Conservation (phyloP, 2,888 invertebrate species). For the Rhyacophila evoluta region DNA sequence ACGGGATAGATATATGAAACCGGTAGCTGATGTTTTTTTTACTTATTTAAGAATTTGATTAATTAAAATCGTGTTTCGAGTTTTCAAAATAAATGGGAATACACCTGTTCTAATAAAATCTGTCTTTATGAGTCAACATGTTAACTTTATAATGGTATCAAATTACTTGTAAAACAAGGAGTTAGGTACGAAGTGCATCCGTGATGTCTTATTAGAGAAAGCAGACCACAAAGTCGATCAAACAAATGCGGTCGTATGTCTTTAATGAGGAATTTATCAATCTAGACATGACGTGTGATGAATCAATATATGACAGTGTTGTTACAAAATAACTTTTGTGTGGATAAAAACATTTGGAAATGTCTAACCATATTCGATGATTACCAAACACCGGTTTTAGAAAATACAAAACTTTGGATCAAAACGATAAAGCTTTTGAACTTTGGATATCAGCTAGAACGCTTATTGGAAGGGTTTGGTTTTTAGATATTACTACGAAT, state of each 20-base stretch:
- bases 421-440: no score
- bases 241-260: slow-evolving; percentile 3
- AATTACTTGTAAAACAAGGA: slow-evolving; percentile 13
- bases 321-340: neutral
- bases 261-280: slow-evolving; percentile 22
- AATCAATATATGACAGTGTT: slow-evolving; percentile 10
- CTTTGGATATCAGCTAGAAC: no score
- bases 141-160: neutral
- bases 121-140: neutral
- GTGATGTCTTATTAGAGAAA: slow-evolving; percentile 32
- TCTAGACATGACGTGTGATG: slow-evolving; percentile 8
- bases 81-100: neutral
- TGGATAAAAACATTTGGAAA: no score
- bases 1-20: neutral
- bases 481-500: no score
- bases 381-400: no score
- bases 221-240: slow-evolving; percentile 17
- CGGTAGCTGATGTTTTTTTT: neutral
- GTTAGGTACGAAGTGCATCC: neutral
- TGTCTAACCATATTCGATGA: no score
- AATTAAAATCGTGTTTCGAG: neutral
- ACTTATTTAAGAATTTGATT: neutral
- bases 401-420: no score
- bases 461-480: no score
- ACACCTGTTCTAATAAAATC: neutral